Base-by-base conservation (phyloP, 2,888 invertebrate genomes). In the Pollenia angustigena region DNA sequence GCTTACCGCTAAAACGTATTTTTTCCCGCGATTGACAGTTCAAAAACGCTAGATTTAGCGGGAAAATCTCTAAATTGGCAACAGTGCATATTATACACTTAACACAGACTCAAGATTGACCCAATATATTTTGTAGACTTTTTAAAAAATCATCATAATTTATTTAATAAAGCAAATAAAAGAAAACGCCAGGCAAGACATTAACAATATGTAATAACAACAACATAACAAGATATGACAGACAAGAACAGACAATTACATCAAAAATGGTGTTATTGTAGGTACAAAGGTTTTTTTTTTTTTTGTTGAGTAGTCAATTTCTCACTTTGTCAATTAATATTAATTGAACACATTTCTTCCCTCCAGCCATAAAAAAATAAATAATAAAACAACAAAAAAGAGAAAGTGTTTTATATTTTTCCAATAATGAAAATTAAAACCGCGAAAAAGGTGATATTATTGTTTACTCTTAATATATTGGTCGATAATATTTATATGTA, bases 321-420 rank as follows among this genome's bases (percentile, higher is more conserved):
- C 74, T 74, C 50, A 66, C 74, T 58, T 82, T 48, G 58, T 72
- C 50, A 84, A 72, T 84, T 79, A 68, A 60, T 74, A 74, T 83
- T 84, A 84, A 85, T 85, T 74, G 60, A 79, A 79, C 48, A 72
- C 16, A 66, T 62, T 52, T 32, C 11, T 32, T 42, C n/a, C 16
- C 44, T 14, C 16, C 7, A 48, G 64, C 44, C 66, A 42, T 23
- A 60, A 58, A 58, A 23, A 12, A 62, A 62, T 7, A 18, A 32
- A 58, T 42, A 69, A 14, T 46, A 79, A 68, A 50, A 62, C 32
- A 60, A 11, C 52, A 23, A 62, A 76, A 71, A 74, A 85, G 80
- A 80, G 76, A 85, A 85, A 80, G 84, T 84, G 60, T 32, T 72
- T 66, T 68, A 62, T 46, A 46, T 52, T 54, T 64, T 44, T 72